A percentile compares a stretch with the other conserved stretches of the same genome.
These are phyloP conservation scores for Drosophila cardini DNA, from an alignment of 1,140 invertebrate species.

Conservation along the genomic window DNA sequence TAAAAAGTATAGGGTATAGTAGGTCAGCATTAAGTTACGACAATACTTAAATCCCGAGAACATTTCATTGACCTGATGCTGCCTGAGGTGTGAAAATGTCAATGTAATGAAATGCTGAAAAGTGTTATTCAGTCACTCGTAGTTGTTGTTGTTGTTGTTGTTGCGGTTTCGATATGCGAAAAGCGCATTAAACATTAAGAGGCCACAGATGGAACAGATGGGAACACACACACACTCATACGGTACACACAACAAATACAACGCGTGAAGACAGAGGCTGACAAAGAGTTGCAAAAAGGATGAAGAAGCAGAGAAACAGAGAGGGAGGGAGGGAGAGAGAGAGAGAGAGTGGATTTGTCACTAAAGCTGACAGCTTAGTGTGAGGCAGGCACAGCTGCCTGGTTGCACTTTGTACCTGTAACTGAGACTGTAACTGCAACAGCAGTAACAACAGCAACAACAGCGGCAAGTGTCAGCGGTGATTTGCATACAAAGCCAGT, in stretches of 20 bases:
- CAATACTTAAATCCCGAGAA: background rate
- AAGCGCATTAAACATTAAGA: conserved; percentile 55
- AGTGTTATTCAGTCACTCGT: background rate
- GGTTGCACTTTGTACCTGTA: conserved; percentile 44
- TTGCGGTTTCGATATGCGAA: conserved; percentile 42
- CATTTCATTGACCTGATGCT: conserved; percentile 30
- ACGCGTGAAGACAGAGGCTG: conserved; percentile 8
- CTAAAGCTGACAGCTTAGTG: conserved; percentile 55
- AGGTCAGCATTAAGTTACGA: background rate
- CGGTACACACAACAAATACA: background rate
- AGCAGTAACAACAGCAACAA: conserved; percentile 6
- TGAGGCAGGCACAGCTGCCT: conserved; percentile 44
- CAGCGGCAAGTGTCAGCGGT: conserved; percentile 48
- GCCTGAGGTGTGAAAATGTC: conserved; percentile 38
- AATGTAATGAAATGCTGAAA: conserved; percentile 29
- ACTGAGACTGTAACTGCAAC: conserved; percentile 13
- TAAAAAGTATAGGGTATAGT: conserved; percentile 1
- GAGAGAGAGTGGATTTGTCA: conserved; percentile 45
- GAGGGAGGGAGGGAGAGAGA: no score
- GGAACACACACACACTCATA: conserved; percentile 3
- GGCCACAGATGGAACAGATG: conserved; percentile 33
- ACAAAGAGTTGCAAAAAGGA: conserved; percentile 30
- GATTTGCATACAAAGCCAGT: conserved; percentile 56
- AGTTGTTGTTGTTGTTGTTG: conserved; percentile 21
- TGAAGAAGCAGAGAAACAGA: conserved; percentile 1